These are phyloP conservation scores for Noturus placidus DNA, from an alignment of 2,113 vertebrate genomes.

Conservation along the genomic window DNA sequence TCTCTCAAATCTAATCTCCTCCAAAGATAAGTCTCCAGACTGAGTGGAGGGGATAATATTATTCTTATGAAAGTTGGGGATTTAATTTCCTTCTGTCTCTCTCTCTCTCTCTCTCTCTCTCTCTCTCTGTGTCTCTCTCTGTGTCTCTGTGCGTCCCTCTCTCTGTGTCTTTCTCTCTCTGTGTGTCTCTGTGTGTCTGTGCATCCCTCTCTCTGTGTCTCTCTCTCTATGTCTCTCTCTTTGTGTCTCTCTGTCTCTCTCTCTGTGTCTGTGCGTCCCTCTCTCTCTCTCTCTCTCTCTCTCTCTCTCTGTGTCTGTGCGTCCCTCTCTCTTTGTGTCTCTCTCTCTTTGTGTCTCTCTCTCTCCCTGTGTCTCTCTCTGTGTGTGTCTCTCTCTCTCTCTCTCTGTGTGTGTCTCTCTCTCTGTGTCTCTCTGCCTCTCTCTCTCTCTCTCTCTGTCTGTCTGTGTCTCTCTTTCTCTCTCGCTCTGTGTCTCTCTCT, in stretches of 20 bases:
- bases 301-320: no score
- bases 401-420: no score
- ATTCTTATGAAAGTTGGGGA: slow-evolving; percentile 1
- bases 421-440: not conserved
- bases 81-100: slow-evolving; percentile 19
- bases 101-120: not conserved
- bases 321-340: no score
- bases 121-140: not conserved
- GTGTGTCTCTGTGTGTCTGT: no score
- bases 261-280: not conserved
- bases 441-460: not conserved
- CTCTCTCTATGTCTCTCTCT: not conserved
- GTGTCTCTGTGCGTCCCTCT: no score
- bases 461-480: not conserved
- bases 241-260: not conserved
- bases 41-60: not conserved
- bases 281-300: not conserved
- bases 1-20: not conserved
- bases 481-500: not conserved
- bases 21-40: not conserved
- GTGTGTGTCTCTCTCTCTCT: not conserved
- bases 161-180: no score
- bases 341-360: not conserved
- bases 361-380: not conserved
- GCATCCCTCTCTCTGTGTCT: no score